phyloP scores from a whole-genome alignment of 2,113 vertebrate genomes.

The Dunckerocampus dactyliophorus region DNA sequence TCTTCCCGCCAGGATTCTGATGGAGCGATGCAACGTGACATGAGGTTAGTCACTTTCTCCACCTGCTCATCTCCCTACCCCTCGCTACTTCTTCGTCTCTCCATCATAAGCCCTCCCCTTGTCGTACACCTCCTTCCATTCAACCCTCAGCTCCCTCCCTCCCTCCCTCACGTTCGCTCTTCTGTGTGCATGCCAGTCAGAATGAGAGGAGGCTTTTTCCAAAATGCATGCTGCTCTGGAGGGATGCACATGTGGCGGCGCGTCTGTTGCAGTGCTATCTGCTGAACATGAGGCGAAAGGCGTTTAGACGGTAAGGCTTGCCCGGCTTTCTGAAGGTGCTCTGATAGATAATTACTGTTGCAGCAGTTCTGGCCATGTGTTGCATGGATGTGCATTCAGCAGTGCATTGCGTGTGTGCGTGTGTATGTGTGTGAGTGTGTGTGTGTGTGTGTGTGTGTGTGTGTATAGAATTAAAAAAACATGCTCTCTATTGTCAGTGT shows the following conservation, averaged over 20 bases:
- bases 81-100: slow-evolving; percentile 22
- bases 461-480: no score
- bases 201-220: slow-evolving; percentile 56
- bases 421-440: slow-evolving; percentile 8
- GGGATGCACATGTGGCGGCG: slow-evolving; percentile 50
- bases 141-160: slow-evolving; percentile 50
- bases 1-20: slow-evolving; percentile 56
- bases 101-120: slow-evolving; percentile 52
- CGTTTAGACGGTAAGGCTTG: slow-evolving; percentile 71
- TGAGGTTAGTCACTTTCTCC: slow-evolving; percentile 59
- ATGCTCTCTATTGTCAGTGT: no score
- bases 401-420: slow-evolving; percentile 16
- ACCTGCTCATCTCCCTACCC: slow-evolving; percentile 18
- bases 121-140: slow-evolving; percentile 59
- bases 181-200: slow-evolving; percentile 51
- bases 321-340: slow-evolving; percentile 11
- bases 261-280: no score
- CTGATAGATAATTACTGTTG: slow-evolving; percentile 22
- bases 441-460: slow-evolving; percentile 9
- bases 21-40: slow-evolving; percentile 54
- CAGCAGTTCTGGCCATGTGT: slow-evolving; percentile 47
- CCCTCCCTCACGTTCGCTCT: slow-evolving; percentile 20
- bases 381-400: slow-evolving; percentile 40
- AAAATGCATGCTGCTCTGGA: slow-evolving; percentile 59
- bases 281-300: slow-evolving; percentile 69